Evolutionary conservation across 2,888 invertebrate genomes (phyloP).

Genomic region (Pseudeuparius sepicola): DNA sequence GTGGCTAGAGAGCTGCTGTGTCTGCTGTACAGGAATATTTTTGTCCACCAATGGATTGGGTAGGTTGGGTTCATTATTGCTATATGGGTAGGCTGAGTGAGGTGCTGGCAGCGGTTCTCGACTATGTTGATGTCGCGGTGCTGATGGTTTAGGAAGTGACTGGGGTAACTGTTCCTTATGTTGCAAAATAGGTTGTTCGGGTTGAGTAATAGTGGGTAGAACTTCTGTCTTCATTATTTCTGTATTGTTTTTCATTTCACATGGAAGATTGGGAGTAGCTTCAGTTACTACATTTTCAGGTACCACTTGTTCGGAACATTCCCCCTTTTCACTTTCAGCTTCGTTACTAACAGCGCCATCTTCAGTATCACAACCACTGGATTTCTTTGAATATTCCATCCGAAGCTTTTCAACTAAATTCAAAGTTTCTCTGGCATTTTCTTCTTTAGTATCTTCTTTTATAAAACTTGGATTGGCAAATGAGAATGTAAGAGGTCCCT

Average conservation of each 20-base stretch:
- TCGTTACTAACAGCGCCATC: constrained; percentile 36
- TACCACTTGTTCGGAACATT: constrained; percentile 33
- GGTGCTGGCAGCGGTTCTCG: neutral
- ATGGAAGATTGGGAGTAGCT: constrained; percentile 19
- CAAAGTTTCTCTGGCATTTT: constrained; percentile 71
- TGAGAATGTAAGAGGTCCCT: constrained; percentile 50
- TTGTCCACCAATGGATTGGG: constrained; percentile 33
- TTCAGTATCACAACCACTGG: constrained; percentile 37
- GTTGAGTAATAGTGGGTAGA: neutral
- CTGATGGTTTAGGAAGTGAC: too few relatives aligned
- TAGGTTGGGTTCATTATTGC: constrained; percentile 32
- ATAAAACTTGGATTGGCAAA: constrained; percentile 56
- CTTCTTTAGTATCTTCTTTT: constrained; percentile 72
- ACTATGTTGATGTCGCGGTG: too few relatives aligned
- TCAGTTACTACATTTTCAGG: constrained; percentile 27
- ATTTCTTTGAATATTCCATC: constrained; percentile 60
- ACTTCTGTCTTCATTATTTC: neutral
- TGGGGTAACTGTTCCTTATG: constrained; percentile 6
- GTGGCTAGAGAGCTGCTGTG: constrained; percentile 36
- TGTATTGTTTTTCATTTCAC: constrained; percentile 13
- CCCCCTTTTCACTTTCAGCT: constrained; percentile 33
- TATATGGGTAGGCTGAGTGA: constrained; percentile 24
- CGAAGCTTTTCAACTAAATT: constrained; percentile 77
- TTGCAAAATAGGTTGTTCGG: neutral
- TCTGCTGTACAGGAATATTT: constrained; percentile 27